A percentile compares a stretch with the other conserved stretches of the same genome.
Evolutionary conservation across 2,113 vertebrate genomes (phyloP).

Genomic region (Poeciliopsis retropinna): DNA sequence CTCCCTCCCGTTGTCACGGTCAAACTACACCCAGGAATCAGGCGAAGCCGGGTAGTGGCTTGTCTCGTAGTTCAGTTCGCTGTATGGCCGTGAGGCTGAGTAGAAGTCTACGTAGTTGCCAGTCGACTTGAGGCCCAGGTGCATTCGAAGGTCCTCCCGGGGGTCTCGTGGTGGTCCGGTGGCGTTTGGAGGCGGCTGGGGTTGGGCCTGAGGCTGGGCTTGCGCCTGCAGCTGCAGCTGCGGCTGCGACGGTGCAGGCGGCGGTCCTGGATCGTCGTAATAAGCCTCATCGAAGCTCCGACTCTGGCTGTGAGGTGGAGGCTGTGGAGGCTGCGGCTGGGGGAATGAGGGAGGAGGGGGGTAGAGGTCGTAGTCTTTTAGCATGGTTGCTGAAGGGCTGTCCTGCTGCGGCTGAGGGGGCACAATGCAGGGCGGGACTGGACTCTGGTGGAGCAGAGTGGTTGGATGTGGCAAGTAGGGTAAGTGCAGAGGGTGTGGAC

Average conservation of each 20-base stretch:
- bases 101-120: conserved; percentile 99
- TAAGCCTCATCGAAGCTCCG: conserved; percentile 72
- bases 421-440: conserved; percentile 84
- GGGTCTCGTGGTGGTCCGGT: conserved; percentile 74
- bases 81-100: conserved; percentile 98
- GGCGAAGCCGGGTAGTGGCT: conserved; percentile 99
- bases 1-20: conserved; percentile 38
- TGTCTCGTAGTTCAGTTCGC: conserved; percentile 99
- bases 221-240: conserved; percentile 56
- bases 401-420: conserved; percentile 88
- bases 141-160: conserved; percentile 94
- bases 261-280: conserved; percentile 71
- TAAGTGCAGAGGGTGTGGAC: conserved; percentile 23
- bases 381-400: conserved; percentile 74
- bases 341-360: conserved; percentile 88
- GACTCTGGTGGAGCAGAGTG: conserved; percentile 77
- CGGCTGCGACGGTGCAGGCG: conserved; percentile 45
- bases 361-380: conserved; percentile 96
- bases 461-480: not conserved
- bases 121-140: conserved; percentile 98
- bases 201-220: conserved; percentile 65
- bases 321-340: conserved; percentile 72
- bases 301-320: conserved; percentile 75
- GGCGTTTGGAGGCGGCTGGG: conserved; percentile 84
- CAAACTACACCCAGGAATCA: conserved; percentile 96